These are phyloP conservation scores for Pocillopora meandrina DNA, from an alignment of 92 coral and sea anemone species.

Conservation along the genomic window DNA sequence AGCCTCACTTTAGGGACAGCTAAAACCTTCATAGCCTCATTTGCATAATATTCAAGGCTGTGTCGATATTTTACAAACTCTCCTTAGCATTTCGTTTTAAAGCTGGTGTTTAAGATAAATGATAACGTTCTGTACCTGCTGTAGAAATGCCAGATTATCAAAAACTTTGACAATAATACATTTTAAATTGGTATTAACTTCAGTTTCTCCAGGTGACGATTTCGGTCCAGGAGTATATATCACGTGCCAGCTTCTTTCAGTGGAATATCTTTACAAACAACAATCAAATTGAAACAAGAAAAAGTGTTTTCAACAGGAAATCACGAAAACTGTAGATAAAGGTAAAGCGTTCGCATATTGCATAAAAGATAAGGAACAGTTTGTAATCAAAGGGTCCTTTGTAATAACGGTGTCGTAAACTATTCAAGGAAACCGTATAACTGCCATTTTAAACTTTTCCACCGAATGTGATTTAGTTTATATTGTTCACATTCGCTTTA, in stretches of 20 bases:
- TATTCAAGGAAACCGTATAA: background rate
- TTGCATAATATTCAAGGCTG: no score
- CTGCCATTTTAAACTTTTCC: background rate
- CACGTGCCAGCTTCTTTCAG: background rate
- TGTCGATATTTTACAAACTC: no score
- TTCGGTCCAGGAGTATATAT: background rate
- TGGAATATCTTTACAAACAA: background rate
- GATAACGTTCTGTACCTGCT: no score
- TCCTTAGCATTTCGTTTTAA: no score
- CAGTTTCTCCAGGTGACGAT: no score
- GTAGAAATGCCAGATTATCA: no score
- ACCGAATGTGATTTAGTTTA: background rate
- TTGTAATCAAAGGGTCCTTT: background rate
- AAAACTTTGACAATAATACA: no score
- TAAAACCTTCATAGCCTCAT: no score
- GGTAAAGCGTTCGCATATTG: background rate
- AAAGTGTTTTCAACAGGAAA: background rate
- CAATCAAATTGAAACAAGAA: background rate
- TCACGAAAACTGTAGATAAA: background rate
- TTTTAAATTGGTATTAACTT: background rate
- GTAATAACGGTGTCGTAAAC: background rate
- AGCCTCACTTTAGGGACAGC: background rate
- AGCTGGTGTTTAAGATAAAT: no score
- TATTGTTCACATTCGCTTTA: constrained; percentile 1
- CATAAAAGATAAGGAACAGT: background rate